phyloP scores from a whole-genome alignment of 1,140 invertebrate genomes.

The Tachypleus tridentatus region DNA sequence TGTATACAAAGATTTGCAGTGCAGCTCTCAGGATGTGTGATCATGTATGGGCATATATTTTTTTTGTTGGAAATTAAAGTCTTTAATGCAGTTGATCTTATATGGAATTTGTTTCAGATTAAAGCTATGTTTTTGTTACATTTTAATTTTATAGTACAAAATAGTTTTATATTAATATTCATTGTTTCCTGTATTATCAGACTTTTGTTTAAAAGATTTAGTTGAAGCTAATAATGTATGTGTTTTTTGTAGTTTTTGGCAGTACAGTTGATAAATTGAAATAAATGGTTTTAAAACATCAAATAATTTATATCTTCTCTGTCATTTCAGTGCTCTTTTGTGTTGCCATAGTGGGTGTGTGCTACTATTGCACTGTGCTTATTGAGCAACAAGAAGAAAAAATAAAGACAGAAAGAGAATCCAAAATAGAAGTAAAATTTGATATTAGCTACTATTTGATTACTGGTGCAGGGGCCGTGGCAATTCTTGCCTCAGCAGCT shows the following conservation, averaged over 20 bases:
- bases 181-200: too few species aligned
- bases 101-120: too few species aligned
- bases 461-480: conserved; percentile 18
- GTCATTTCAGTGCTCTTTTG: conserved; percentile 17
- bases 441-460: conserved; percentile 24
- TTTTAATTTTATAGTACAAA: too few species aligned
- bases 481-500: conserved; percentile 20
- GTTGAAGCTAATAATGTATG: too few species aligned
- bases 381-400: conserved; percentile 20
- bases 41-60: background rate
- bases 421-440: conserved; percentile 22
- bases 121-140: too few species aligned
- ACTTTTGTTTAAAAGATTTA: too few species aligned
- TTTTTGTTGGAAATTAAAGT: background rate
- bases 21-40: background rate
- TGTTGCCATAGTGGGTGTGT: conserved; percentile 21
- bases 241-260: too few species aligned
- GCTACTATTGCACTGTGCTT: conserved; percentile 18
- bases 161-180: too few species aligned
- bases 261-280: too few species aligned
- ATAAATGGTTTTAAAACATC: background rate
- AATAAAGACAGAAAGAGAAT: conserved; percentile 11
- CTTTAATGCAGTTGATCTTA: too few species aligned
- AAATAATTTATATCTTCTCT: background rate
- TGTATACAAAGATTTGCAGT: background rate